phyloP scores from a whole-genome alignment of 1,140 invertebrate genomes.

The Phymorhynchus buccinoides region DNA sequence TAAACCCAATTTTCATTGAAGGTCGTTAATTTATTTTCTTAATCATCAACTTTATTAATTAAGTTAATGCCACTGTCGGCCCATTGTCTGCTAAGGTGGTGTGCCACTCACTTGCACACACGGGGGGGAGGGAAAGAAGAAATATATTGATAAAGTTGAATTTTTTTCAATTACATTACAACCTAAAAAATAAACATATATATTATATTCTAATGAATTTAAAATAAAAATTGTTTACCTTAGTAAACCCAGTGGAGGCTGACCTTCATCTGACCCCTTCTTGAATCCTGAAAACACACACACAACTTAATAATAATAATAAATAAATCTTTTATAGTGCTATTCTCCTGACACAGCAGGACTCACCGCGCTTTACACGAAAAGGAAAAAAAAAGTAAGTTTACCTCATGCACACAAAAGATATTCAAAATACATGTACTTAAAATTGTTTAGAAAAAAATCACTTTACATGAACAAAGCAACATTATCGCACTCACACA shows the following conservation, averaged over 20 bases:
- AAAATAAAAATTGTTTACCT: conserved; percentile 25
- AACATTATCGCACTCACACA: too few relatives aligned
- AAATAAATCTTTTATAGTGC: not conserved
- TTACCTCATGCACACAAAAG: not conserved
- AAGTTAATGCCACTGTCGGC: not conserved
- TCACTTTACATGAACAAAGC: not conserved
- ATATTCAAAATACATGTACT: not conserved
- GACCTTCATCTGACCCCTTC: conserved; percentile 42
- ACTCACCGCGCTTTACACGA: too few relatives aligned
- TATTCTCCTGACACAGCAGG: too few relatives aligned
- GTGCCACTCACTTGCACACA: too few relatives aligned
- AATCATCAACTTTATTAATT: not conserved
- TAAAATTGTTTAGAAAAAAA: not conserved
- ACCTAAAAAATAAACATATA: not conserved
- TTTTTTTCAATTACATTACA: too few relatives aligned
- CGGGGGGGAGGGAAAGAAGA: too few relatives aligned
- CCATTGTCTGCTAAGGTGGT: not conserved
- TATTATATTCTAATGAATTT: not conserved
- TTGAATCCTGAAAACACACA: conserved; percentile 37
- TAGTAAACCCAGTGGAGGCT: conserved; percentile 25
- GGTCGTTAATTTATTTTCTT: not conserved
- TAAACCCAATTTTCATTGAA: not conserved
- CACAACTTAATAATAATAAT: not conserved
- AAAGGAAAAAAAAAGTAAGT: not conserved
- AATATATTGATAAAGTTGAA: too few relatives aligned